A percentile compares a stretch with the other conserved stretches of the same genome.
These are phyloP conservation scores for Syngnathus acus DNA, from an alignment of 2,797 vertebrate genomes.

Conservation along the genomic window DNA sequence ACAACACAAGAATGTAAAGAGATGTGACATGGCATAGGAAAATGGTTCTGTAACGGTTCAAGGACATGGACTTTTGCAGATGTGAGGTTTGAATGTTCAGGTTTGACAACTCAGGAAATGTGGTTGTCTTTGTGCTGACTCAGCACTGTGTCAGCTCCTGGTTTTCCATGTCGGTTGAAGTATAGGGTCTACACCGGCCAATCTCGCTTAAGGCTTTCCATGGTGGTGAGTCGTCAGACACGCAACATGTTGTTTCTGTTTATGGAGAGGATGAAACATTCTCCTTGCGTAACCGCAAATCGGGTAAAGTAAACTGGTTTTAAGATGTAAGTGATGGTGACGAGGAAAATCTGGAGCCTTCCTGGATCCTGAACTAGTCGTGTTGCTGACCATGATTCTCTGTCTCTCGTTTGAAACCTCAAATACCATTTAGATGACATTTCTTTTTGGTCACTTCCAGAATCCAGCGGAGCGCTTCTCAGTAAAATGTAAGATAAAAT, in stretches of 20 bases:
- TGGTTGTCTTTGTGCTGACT: slow-evolving; percentile 59
- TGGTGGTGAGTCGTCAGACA: slow-evolving; percentile 59
- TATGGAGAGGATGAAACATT: slow-evolving; percentile 60
- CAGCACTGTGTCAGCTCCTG: slow-evolving; percentile 53
- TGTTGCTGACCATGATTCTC: neutral
- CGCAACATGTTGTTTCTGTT: slow-evolving; percentile 56
- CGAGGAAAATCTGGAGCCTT: neutral
- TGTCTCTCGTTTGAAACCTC: neutral
- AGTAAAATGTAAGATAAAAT: slow-evolving; percentile 27
- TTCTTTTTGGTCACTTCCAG: neutral
- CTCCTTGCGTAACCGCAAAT: slow-evolving; percentile 32
- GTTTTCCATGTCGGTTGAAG: slow-evolving; percentile 65
- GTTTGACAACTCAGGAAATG: slow-evolving; percentile 57
- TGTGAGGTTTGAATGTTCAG: slow-evolving; percentile 56
- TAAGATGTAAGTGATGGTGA: slow-evolving; percentile 7
- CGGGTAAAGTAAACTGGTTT: slow-evolving; percentile 40
- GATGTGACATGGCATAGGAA: slow-evolving; percentile 16
- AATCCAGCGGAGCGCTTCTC: slow-evolving; percentile 13
- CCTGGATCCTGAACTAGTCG: neutral
- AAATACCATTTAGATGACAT: neutral
- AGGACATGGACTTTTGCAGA: slow-evolving; percentile 53
- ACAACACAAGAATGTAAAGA: slow-evolving; percentile 11
- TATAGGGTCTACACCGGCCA: slow-evolving; percentile 48
- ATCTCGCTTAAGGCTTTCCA: slow-evolving; percentile 65
- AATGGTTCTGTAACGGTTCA: slow-evolving; percentile 22